phyloP scores from a whole-genome alignment of 2,113 vertebrate genomes.

The Seriola quinqueradiata region DNA sequence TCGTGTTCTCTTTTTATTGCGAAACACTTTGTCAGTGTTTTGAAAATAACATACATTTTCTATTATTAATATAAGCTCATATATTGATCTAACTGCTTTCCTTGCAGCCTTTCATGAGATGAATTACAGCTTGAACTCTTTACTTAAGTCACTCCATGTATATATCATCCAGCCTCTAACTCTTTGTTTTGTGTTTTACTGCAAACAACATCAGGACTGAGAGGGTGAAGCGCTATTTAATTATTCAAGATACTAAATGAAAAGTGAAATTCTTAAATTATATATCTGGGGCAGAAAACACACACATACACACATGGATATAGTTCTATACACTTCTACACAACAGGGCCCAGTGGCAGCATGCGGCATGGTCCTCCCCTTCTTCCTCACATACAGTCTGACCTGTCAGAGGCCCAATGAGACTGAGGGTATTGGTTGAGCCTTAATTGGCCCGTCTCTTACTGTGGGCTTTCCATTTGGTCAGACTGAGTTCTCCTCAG shows the following conservation, averaged over 20 bases:
- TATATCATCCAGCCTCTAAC: background rate
- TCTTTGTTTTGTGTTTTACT: background rate
- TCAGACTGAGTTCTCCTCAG: constrained; percentile 33
- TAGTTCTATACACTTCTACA: background rate
- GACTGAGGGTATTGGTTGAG: constrained; percentile 1
- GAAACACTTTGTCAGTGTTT: too few species aligned
- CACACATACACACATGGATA: background rate
- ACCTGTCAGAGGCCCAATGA: constrained; percentile 40
- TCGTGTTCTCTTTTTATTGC: too few species aligned
- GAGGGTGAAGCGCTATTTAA: background rate
- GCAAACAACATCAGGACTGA: background rate
- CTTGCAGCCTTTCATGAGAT: background rate
- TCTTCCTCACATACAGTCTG: background rate
- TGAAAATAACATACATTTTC: too few species aligned
- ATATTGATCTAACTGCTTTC: background rate
- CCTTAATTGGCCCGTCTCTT: constrained; percentile 62
- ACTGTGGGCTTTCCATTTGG: constrained; percentile 39
- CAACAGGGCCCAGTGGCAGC: background rate
- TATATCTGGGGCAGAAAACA: background rate
- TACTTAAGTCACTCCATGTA: background rate
- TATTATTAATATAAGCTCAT: background rate
- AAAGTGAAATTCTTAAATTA: background rate
- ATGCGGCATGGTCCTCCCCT: background rate
- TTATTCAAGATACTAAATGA: background rate
- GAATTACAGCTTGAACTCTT: background rate